These are phyloP conservation scores for Caenorhabditis wallacei DNA, from an alignment of 2,888 invertebrate species.

Conservation along the genomic window DNA sequence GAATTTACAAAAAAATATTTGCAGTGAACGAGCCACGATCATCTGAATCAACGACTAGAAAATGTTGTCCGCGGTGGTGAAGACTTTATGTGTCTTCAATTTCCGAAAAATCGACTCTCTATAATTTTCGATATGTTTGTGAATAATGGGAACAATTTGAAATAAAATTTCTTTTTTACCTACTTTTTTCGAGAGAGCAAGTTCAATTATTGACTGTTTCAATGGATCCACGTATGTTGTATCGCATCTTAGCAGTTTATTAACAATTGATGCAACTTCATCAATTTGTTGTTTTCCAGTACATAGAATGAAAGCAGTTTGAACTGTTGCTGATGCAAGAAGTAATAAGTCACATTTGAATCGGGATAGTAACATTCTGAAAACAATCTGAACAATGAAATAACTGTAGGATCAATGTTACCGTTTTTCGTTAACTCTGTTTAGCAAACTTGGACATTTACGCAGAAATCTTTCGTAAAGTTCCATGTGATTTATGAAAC, in stretches of 20 bases:
- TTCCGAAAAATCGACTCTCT: constrained; percentile 21
- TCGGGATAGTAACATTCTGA: constrained; percentile 28
- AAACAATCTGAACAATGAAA: not conserved
- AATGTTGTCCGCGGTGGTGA: constrained; percentile 31
- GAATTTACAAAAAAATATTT: constrained; percentile 11
- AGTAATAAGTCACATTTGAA: constrained; percentile 57
- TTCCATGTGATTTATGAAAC: constrained; percentile 50
- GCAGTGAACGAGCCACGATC: constrained; percentile 58
- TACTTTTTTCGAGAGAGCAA: constrained; percentile 32
- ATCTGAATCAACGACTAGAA: constrained; percentile 19
- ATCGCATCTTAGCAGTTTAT: constrained; percentile 43
- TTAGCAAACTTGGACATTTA: constrained; percentile 34
- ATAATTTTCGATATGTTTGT: not conserved
- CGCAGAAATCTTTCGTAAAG: constrained; percentile 22
- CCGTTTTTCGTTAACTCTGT: constrained; percentile 13
- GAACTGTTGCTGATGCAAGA: constrained; percentile 42
- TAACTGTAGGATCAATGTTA: not conserved
- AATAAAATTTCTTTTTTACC: not conserved
- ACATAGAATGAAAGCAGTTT: constrained; percentile 41
- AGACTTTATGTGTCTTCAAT: not conserved
- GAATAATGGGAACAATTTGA: not conserved
- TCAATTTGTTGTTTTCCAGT: constrained; percentile 17
- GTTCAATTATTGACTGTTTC: constrained; percentile 40
- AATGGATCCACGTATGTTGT: constrained; percentile 29
- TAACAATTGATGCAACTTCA: constrained; percentile 28